A percentile compares a stretch with the other conserved stretches of the same genome.
phyloP scores from a whole-genome alignment of 2,797 vertebrate species.

The Ctenosaura bakeri region DNA sequence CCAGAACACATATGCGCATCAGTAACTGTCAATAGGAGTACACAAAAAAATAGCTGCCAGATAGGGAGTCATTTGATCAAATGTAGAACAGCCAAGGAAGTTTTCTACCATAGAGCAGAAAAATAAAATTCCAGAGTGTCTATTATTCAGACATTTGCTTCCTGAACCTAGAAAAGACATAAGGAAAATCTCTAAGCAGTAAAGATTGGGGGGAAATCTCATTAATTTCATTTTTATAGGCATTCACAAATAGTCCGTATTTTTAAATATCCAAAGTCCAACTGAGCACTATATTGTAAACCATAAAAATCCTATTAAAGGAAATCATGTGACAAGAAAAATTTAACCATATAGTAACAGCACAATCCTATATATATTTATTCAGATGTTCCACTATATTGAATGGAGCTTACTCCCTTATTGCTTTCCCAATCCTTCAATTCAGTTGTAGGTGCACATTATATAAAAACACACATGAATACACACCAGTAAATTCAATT shows the following conservation, averaged over 20 bases:
- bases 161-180: not conserved
- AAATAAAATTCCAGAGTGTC: not conserved
- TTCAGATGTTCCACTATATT: not conserved
- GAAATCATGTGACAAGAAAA: not conserved
- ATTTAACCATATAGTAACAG: not conserved
- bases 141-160: constrained; percentile 7
- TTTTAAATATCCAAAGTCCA: constrained; percentile 12
- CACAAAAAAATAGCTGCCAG: not conserved
- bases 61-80: not conserved
- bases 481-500: not conserved
- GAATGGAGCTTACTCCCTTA: not conserved
- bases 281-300: too few species aligned
- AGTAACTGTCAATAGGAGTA: not conserved
- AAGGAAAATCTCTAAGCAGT: constrained; percentile 23
- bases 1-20: not conserved
- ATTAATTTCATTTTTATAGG: not conserved
- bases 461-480: not conserved
- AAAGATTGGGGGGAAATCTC: too few species aligned
- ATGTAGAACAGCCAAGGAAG: not conserved
- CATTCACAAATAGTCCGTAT: not conserved
- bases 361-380: not conserved
- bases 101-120: not conserved
- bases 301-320: not conserved
- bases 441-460: not conserved
- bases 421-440: not conserved